Percentiles rank a stretch among this genome's conserved stretches.
Evolutionary conservation across 2,888 invertebrate species (phyloP).

Genomic region (Sphecodes monilicornis): DNA sequence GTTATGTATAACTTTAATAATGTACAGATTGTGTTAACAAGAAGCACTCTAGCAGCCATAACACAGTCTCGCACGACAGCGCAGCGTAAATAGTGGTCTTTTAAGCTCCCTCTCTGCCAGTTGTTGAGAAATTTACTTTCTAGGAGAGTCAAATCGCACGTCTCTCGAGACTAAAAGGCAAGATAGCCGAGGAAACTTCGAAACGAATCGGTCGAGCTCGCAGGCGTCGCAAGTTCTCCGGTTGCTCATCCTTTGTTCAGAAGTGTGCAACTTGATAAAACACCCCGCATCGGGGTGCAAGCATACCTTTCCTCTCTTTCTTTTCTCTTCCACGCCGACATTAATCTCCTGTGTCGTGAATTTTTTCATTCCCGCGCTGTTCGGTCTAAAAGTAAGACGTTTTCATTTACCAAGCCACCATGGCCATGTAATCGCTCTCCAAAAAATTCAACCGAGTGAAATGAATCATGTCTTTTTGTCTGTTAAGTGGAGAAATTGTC

Average conservation of each 20-base stretch:
- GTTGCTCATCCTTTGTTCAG: slow-evolving; percentile 49
- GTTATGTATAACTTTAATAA: neutral
- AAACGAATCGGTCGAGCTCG: slow-evolving; percentile 50
- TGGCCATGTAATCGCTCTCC: neutral
- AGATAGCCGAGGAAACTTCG: slow-evolving; percentile 54
- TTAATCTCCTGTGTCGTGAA: slow-evolving; percentile 46
- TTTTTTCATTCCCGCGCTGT: slow-evolving; percentile 20
- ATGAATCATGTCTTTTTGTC: neutral
- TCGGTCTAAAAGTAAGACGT: slow-evolving; percentile 9
- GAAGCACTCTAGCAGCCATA: neutral
- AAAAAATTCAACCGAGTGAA: neutral
- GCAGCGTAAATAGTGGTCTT: slow-evolving; percentile 21
- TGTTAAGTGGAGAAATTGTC: too few species aligned
- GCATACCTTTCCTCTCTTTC: neutral
- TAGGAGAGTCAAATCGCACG: slow-evolving; percentile 66
- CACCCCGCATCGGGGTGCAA: slow-evolving; percentile 39
- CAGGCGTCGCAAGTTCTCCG: slow-evolving; percentile 43
- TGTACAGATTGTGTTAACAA: neutral
- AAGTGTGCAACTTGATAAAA: slow-evolving; percentile 60
- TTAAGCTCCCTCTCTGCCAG: slow-evolving; percentile 43
- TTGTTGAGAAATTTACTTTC: slow-evolving; percentile 67
- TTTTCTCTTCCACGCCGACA: slow-evolving; percentile 28
- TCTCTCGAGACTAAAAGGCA: slow-evolving; percentile 56
- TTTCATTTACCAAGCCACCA: slow-evolving; percentile 27
- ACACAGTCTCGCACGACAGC: neutral